Evolutionary conservation across 2,888 invertebrate genomes (phyloP), one percentile per base, ranked within the genome.

Genomic region (Parthenolecanium corni): DNA sequence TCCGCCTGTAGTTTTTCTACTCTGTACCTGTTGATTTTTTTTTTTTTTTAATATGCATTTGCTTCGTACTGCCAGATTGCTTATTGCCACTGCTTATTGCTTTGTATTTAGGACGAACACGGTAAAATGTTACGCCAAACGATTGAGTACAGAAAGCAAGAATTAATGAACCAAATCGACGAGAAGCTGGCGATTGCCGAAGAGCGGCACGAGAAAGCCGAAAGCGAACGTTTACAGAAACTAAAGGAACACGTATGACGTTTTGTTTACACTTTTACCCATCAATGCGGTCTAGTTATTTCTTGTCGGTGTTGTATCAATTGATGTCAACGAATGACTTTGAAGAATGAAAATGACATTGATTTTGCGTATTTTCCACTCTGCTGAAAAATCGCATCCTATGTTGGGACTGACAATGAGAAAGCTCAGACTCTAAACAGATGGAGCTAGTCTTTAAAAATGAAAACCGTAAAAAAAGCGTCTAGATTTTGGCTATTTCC

Each of bases 81-180:
- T 31, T 31, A 31, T 31, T 31, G 31, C 31, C 31, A 31, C 31
- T 31, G 31, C 31, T 31, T 31, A 9, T 9, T 31, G 31, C 31
- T 31, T 18, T 44, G 31, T 38, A 11, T 49, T 18, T 58, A 58
- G 58, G 58, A 58, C 16, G 58, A 58, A 38, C 49, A 58, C 36
- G 58, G 58, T 58, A 58, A 51, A 49, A 58, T 49, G 47, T 49
- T 58, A 21, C 58, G 58, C 38, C 47, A 58, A 38, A 47, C 58
- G 25, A 58, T 58, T 36, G 58, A 58, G 36, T 14, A n/a, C 12
- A 58, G 47, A 36, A 58, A 58, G 47, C 25, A 49, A 49, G 58
- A 58, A 51, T 23, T 58, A 36, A 58, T 58, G 49, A 58, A 58
- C 49, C 49, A 58, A 38, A 47, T 58, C 23, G 58, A 58, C 47